Conservation (phyloP, 2,113 vertebrate genomes). For the Riparia riparia region DNA sequence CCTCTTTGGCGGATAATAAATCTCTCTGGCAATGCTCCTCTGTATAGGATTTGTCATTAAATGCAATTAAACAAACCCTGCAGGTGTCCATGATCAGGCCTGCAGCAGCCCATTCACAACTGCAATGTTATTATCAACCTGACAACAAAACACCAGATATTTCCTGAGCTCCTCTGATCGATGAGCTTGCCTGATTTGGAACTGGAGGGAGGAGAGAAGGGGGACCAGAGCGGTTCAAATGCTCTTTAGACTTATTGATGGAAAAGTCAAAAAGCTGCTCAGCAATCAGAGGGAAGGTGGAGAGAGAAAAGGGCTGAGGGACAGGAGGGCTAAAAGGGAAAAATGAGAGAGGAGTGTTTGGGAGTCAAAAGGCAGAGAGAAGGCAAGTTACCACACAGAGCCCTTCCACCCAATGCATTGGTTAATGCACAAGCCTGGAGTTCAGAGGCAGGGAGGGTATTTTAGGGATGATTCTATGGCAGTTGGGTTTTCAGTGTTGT, state of each 20-base stretch:
- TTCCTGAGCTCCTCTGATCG: conserved; percentile 70
- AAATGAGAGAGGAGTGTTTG: background rate
- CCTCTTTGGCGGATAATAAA: conserved; percentile 67
- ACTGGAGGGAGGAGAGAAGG: conserved; percentile 29
- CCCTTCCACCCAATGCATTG: background rate
- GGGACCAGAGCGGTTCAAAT: conserved; percentile 5
- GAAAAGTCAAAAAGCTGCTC: conserved; percentile 55
- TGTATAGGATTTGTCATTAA: conserved; percentile 73
- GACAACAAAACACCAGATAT: conserved; percentile 72
- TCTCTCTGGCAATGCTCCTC: conserved; percentile 66
- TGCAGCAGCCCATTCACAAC: conserved; percentile 73
- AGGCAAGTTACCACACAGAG: background rate
- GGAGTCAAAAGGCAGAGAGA: background rate
- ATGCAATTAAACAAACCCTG: conserved; percentile 75
- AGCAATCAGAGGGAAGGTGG: conserved; percentile 29
- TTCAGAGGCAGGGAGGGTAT: background rate
- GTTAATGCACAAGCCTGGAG: background rate
- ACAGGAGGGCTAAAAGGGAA: background rate
- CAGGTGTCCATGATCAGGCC: conserved; percentile 70
- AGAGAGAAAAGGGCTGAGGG: conserved; percentile 4
- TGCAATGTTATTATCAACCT: conserved; percentile 71
- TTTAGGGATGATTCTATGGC: background rate
- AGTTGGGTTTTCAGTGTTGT: background rate
- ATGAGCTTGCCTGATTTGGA: conserved; percentile 62
- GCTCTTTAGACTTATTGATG: conserved; percentile 62